These are phyloP conservation scores for Pandemis corylana DNA, from an alignment of 2,888 invertebrate species.

Conservation along the genomic window DNA sequence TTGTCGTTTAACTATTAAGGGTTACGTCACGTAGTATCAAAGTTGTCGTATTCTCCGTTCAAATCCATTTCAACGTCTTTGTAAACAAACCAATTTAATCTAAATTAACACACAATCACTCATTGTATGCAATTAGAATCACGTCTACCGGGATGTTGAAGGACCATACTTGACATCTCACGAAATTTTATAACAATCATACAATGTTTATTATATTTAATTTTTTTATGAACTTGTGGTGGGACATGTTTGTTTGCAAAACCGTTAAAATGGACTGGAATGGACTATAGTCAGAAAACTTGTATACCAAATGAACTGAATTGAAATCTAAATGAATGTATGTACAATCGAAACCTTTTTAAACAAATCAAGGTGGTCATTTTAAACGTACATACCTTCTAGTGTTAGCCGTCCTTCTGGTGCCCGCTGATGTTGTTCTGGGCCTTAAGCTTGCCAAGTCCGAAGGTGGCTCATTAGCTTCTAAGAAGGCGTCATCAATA, in stretches of 20 bases:
- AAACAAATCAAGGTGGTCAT: not conserved
- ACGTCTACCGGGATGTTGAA: no score
- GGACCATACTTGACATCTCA: no score
- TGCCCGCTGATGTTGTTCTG: constrained; percentile 75
- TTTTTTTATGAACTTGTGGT: no score
- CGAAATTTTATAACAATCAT: no score
- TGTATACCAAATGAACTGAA: not conserved
- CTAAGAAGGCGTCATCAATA: constrained; percentile 77
- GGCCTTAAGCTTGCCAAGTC: constrained; percentile 70
- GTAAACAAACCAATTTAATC: no score
- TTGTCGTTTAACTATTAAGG: not conserved
- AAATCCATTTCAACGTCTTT: no score
- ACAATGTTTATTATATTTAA: no score
- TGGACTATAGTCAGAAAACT: not conserved
- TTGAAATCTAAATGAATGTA: constrained; percentile 1
- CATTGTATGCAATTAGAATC: no score
- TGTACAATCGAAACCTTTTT: not conserved
- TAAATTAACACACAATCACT: no score
- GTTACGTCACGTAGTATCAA: not conserved
- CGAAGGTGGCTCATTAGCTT: constrained; percentile 68
- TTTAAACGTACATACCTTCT: constrained; percentile 67
- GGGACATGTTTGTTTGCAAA: no score
- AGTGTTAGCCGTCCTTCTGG: constrained; percentile 77
- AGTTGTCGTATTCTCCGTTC: not conserved
- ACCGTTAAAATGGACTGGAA: no score